Percentiles rank a stretch among this genome's conserved stretches.
These are phyloP conservation scores for Empis stercorea DNA, from an alignment of 2,888 invertebrate species.

Conservation along the genomic window DNA sequence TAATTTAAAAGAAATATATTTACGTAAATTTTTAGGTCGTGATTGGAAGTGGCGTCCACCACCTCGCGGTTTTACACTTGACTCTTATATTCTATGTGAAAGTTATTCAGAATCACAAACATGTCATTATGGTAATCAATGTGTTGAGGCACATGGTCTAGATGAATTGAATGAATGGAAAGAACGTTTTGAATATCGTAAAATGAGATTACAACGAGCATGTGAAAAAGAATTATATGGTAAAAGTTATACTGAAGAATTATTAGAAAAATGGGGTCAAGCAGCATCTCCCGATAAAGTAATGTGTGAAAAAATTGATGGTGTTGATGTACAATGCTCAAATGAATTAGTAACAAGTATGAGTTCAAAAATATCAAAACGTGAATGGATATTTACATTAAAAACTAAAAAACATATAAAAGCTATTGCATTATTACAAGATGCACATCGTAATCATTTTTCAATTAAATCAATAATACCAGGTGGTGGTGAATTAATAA, in stretches of 20 bases:
- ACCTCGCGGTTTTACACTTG: conserved; percentile 51
- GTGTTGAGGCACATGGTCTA: conserved; percentile 59
- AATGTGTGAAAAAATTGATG: conserved; percentile 48
- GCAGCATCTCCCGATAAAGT: conserved; percentile 48
- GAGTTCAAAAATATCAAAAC: conserved; percentile 46
- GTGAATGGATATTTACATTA: conserved; percentile 48
- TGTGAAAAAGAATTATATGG: conserved; percentile 57
- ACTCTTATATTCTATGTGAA: conserved; percentile 51
- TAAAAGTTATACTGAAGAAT: conserved; percentile 44
- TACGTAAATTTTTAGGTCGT: conserved; percentile 29
- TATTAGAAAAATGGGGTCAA: conserved; percentile 50
- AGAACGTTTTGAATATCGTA: conserved; percentile 52
- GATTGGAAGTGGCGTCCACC: conserved; percentile 57
- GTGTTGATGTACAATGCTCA: conserved; percentile 44
- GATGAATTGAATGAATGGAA: conserved; percentile 63
- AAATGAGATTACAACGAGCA: conserved; percentile 48
- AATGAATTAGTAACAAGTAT: conserved; percentile 48
- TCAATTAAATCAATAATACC: conserved; percentile 41
- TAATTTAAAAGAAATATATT: too few species aligned
- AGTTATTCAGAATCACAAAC: conserved; percentile 42
- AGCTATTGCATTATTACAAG: conserved; percentile 54
- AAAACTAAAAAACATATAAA: conserved; percentile 41
- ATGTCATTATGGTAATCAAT: conserved; percentile 57
- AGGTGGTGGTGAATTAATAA: conserved; percentile 11
- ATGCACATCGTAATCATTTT: conserved; percentile 55